A percentile compares a stretch with the other conserved stretches of the same genome.
phyloP scores from a whole-genome alignment of 2,797 vertebrate genomes.

The Thaleichthys pacificus region DNA sequence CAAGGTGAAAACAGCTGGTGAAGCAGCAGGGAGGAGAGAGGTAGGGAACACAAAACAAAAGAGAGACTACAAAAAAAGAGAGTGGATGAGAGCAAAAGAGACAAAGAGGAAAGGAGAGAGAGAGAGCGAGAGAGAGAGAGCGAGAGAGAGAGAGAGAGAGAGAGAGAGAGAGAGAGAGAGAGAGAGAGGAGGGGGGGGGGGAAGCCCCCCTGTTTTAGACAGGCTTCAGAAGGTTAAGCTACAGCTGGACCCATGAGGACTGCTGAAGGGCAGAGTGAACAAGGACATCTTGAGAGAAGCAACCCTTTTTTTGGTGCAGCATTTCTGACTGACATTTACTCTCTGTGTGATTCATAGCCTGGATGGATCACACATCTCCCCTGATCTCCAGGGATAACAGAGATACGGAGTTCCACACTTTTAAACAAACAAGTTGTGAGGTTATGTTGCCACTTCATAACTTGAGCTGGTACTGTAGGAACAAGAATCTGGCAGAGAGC shows the following conservation, averaged over 20 bases:
- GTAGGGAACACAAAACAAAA: not conserved
- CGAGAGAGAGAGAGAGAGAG: not conserved
- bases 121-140: not conserved
- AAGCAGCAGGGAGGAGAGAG: constrained; percentile 6
- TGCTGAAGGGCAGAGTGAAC: not conserved
- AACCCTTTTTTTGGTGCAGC: no score
- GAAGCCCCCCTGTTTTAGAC: not conserved
- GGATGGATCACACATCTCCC: not conserved
- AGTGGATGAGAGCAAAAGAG: not conserved
- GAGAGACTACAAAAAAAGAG: not conserved
- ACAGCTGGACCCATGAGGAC: not conserved
- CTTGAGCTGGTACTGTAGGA: not conserved
- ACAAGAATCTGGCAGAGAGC: not conserved
- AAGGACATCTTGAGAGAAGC: not conserved
- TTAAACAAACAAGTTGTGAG: not conserved
- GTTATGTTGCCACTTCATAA: not conserved
- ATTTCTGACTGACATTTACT: not conserved
- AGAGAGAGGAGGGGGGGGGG: not conserved
- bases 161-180: not conserved
- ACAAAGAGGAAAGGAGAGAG: not conserved
- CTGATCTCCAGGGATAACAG: not conserved
- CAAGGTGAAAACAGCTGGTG: not conserved
- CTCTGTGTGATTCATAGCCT: not conserved
- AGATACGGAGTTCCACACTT: not conserved
- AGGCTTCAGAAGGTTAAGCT: not conserved